A percentile compares a stretch with the other conserved stretches of the same genome.
Evolutionary conservation across 2,113 vertebrate species (phyloP).

Genomic region (Cervus canadensis): DNA sequence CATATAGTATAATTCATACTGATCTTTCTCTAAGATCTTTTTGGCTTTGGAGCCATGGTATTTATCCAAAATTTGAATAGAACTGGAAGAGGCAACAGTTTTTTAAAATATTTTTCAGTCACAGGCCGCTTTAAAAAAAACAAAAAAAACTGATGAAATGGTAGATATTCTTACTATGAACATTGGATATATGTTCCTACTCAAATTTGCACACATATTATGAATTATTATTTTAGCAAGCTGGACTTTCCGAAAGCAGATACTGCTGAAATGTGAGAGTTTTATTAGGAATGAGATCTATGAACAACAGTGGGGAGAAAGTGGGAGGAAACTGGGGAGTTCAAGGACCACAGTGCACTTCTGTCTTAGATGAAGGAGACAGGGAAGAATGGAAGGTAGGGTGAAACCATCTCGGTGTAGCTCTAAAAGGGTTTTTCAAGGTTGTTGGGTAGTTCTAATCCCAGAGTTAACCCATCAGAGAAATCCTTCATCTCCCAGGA

Average conservation of each 20-base stretch:
- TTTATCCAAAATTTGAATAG: neutral
- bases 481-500: neutral
- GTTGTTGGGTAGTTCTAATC: neutral
- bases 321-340: neutral
- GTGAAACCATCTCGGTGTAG: neutral
- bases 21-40: neutral
- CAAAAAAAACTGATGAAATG: neutral
- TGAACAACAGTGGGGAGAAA: neutral
- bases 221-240: neutral
- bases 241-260: neutral
- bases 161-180: neutral
- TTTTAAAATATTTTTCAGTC: neutral
- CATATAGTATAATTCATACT: neutral
- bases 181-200: neutral
- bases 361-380: neutral
- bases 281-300: neutral
- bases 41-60: neutral
- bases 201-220: neutral
- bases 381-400: neutral
- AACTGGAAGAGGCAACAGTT: neutral
- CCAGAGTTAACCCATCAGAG: neutral
- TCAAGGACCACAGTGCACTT: rapidly evolving
- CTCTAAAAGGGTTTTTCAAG: neutral
- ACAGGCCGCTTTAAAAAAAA: neutral
- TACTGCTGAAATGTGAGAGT: neutral